These are phyloP conservation scores for Didymodactylos carnosus DNA, from an alignment of 2,888 invertebrate species.

Conservation along the genomic window DNA sequence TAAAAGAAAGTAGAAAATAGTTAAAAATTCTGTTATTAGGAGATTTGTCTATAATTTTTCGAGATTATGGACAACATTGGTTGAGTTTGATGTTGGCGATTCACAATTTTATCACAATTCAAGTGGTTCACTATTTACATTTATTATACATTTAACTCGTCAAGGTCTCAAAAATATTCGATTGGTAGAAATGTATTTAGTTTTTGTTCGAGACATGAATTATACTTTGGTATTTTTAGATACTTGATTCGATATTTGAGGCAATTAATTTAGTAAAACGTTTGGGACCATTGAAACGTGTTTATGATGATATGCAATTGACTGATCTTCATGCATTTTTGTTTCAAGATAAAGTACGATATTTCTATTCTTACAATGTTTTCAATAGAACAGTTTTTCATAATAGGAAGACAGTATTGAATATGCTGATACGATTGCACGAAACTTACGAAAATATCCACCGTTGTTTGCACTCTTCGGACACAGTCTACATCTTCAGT, in stretches of 20 bases:
- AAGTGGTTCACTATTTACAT: neutral
- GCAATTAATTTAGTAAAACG: neutral
- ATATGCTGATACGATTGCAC: neutral
- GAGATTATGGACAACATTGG: neutral
- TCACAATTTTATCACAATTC: neutral
- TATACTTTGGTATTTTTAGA: too few relatives aligned
- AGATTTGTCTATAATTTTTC: too few relatives aligned
- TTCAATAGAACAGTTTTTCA: too few relatives aligned
- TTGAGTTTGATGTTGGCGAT: neutral
- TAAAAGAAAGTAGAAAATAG: too few relatives aligned
- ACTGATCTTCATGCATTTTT: neutral
- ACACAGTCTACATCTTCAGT: neutral
- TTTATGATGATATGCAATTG: neutral
- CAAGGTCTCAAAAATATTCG: neutral
- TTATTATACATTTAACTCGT: neutral
- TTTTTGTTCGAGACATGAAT: too few relatives aligned
- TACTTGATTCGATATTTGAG: neutral
- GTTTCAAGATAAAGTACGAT: neutral
- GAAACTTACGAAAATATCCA: neutral
- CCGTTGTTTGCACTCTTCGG: neutral
- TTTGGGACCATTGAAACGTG: neutral
- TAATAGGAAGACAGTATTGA: neutral
- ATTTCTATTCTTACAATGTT: too few relatives aligned
- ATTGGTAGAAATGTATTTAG: too few relatives aligned
- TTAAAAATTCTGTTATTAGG: too few relatives aligned